These are phyloP conservation scores for Oryzias javanicus DNA, from an alignment of 2,113 vertebrate genomes.

Conservation along the genomic window DNA sequence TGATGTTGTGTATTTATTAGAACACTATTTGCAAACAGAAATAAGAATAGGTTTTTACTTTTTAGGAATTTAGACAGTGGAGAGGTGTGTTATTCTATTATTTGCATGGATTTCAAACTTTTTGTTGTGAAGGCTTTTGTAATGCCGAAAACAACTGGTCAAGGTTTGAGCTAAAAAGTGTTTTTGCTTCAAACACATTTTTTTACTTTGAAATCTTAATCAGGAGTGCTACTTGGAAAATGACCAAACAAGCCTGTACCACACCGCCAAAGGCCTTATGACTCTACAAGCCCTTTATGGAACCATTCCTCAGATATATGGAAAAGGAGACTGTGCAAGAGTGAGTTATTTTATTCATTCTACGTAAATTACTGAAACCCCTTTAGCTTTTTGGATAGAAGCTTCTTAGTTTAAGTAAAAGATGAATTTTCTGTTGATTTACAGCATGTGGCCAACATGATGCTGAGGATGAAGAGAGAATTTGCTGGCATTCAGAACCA, in stretches of 20 bases:
- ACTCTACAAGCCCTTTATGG: conserved; percentile 94
- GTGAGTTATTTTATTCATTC: conserved; percentile 69
- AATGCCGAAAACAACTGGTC: no score
- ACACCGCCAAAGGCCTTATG: conserved; percentile 96
- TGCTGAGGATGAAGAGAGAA: conserved; percentile 97
- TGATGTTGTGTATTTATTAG: no score
- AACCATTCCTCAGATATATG: conserved; percentile 95
- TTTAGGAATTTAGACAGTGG: no score
- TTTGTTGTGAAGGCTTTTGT: no score
- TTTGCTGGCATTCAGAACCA: conserved; percentile 92
- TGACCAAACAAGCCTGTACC: conserved; percentile 95
- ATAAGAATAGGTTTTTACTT: no score
- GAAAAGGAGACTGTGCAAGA: conserved; percentile 95
- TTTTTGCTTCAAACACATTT: background rate
- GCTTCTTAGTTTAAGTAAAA: background rate
- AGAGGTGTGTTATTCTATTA: no score
- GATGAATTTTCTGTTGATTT: conserved; percentile 5
- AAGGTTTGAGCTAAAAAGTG: background rate
- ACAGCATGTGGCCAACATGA: conserved; percentile 98
- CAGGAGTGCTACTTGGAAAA: conserved; percentile 97
- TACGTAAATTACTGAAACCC: background rate
- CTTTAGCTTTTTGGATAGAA: background rate
- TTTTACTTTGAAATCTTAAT: background rate
- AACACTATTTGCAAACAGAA: no score
- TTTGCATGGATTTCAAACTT: no score